A percentile compares a stretch with the other conserved stretches of the same genome.
Evolutionary conservation across 1,140 invertebrate genomes (phyloP).

Genomic region (Drosophila azteca): DNA sequence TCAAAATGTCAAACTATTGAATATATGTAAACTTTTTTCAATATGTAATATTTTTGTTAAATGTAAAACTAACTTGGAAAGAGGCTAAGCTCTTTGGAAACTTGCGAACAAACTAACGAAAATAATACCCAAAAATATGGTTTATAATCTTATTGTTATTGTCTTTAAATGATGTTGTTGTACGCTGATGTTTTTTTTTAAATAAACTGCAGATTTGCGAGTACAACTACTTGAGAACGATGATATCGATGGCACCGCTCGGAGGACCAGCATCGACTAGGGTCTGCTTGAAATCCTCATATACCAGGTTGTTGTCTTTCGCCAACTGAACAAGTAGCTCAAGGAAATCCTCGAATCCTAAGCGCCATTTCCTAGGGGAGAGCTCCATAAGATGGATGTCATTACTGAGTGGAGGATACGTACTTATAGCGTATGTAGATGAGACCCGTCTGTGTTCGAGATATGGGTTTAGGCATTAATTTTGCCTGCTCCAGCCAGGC

Average conservation of each 20-base stretch:
- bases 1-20: conserved; percentile 3
- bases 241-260: conserved; percentile 42
- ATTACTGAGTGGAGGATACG: background rate
- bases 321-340: conserved; percentile 62
- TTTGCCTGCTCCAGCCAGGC: conserved; percentile 73
- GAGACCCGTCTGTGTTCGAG: conserved; percentile 69
- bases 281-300: conserved; percentile 60
- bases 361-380: conserved; percentile 73
- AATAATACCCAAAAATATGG: background rate
- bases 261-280: conserved; percentile 65
- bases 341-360: conserved; percentile 74
- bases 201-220: conserved; percentile 39
- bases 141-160: conserved; percentile 42
- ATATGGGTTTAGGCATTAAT: conserved; percentile 63
- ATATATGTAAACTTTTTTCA: conserved; percentile 27
- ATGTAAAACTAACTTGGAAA: too few species aligned
- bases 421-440: conserved; percentile 80
- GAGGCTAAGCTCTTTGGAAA: too few species aligned
- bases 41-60: background rate
- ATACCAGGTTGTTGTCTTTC: conserved; percentile 27
- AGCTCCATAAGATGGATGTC: background rate
- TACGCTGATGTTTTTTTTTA: conserved; percentile 17
- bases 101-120: too few species aligned
- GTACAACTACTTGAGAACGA: conserved; percentile 54
- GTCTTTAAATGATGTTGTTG: conserved; percentile 38